Conservation (phyloP, 2,888 invertebrate genomes). For the Meiosimyza platycephala region DNA sequence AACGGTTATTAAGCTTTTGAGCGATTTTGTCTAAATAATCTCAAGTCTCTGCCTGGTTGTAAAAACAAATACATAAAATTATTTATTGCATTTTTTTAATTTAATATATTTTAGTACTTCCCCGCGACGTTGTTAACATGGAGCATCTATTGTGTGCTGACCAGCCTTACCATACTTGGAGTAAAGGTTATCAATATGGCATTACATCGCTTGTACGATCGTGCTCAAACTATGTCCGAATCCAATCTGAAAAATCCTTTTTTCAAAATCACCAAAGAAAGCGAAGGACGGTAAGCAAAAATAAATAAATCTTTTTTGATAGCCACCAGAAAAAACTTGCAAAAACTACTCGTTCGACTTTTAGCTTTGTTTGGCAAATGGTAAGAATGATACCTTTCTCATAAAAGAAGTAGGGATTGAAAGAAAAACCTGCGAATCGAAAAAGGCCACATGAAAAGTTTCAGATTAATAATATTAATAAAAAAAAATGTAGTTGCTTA, state of each 20-base stretch:
- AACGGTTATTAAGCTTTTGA: too few relatives aligned
- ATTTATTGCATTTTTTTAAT: constrained; percentile 17
- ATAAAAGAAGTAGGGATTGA: too few relatives aligned
- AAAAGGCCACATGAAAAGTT: too few relatives aligned
- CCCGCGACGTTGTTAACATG: constrained; percentile 85
- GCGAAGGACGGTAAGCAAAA: constrained; percentile 48
- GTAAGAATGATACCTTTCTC: too few relatives aligned
- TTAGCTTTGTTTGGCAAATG: too few relatives aligned
- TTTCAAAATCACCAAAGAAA: constrained; percentile 67
- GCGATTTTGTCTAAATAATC: too few relatives aligned
- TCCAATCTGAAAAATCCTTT: constrained; percentile 70
- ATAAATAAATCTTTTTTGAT: too few relatives aligned
- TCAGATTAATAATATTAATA: too few relatives aligned
- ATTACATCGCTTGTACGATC: constrained; percentile 94
- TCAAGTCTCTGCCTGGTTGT: not conserved
- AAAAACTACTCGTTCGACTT: too few relatives aligned
- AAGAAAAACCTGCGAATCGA: too few relatives aligned
- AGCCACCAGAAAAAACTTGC: too few relatives aligned
- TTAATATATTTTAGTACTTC: constrained; percentile 74
- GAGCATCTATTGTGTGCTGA: constrained; percentile 85
- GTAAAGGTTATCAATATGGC: constrained; percentile 91
- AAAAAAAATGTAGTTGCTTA: too few relatives aligned
- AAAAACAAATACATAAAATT: not conserved
- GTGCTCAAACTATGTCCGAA: constrained; percentile 80
- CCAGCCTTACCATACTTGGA: constrained; percentile 81